Evolutionary conservation across 2,888 invertebrate species (phyloP), one percentile per base, ranked within the genome.

Genomic region (Eueremaeus valkanovi): DNA sequence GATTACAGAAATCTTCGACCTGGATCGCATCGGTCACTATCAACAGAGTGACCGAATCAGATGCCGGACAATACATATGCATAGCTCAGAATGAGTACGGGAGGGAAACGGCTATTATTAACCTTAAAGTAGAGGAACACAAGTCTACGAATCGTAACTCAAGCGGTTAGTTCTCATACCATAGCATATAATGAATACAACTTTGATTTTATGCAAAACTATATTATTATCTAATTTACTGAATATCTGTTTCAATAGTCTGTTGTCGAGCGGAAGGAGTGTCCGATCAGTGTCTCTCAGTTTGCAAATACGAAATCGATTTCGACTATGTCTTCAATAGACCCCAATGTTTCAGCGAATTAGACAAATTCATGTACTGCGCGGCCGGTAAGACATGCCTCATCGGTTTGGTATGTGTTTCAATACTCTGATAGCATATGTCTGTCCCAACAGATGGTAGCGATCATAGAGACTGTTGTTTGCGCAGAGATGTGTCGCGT

Each of bases 71-170:
- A 78, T 93, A 92, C 83, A 92, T 88, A 84, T 93, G 92, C 79
- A 90, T 91, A 82, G 92, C 92, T 0, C 91, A 92, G 83, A 93
- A 93, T 82, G 89, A 90, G 0, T 90, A 91, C 80, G 92, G 92
- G 49, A 74, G 74, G 70, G 70, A 74, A 74, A 58, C 66, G 66
- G 78, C 77, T 21, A 78, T 77, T 27, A 76, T 79, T 42, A 73
- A 76, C 42, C 75, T 79, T 36, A 40, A 68, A 31, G 70, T 74
- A 2, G 74, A 74, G 16, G 68, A 27, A 45, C 68, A 72, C n/a
- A 16, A 29, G 66, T 27, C 27, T 29, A 29, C 68, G 18, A 49
- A 27, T 68, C 49, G 68, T 40, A 55, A 70, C 66, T 45, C 68
- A 74, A 31, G 49, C 70, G 16, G 74, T 66, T n/a, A n/a, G n/a